phyloP scores from a whole-genome alignment of 2,113 vertebrate species.

The Ptilorrhoa leucosticta region DNA sequence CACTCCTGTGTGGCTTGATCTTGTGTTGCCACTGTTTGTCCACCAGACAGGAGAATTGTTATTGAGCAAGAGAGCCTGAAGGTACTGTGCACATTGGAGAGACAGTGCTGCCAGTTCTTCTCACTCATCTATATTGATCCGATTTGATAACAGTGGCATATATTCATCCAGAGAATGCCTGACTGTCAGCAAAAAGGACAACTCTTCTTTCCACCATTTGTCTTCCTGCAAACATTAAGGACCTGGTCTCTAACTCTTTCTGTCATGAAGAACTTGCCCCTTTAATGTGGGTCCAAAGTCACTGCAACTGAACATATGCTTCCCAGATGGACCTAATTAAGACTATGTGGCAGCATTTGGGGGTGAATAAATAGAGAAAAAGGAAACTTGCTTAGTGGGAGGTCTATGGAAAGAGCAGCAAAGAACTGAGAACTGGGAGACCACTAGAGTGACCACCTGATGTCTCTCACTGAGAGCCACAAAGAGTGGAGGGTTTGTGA shows the following conservation, averaged over 20 bases:
- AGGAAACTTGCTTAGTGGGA: slow-evolving; percentile 29
- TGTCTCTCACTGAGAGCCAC: not conserved
- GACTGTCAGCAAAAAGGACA: not conserved
- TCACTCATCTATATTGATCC: not conserved
- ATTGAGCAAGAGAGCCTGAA: not conserved
- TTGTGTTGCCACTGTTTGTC: not conserved
- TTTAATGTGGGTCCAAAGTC: slow-evolving; percentile 47
- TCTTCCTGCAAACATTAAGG: not conserved
- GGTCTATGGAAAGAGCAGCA: not conserved
- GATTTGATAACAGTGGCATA: not conserved
- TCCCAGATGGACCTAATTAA: slow-evolving; percentile 26
- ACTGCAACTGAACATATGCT: slow-evolving; percentile 19
- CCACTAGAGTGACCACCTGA: not conserved
- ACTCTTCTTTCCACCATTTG: not conserved
- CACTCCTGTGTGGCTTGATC: not conserved
- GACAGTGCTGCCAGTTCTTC: not conserved
- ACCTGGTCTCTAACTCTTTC: not conserved
- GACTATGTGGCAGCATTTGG: not conserved
- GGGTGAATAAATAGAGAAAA: slow-evolving; percentile 32
- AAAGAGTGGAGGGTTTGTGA: not conserved
- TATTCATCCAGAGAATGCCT: not conserved
- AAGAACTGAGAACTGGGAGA: not conserved
- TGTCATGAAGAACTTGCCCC: slow-evolving; percentile 3
- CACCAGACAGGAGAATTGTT: not conserved
- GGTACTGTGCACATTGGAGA: not conserved